Conservation (phyloP, 2,888 invertebrate species). For the Lasioglossum malachurum region DNA sequence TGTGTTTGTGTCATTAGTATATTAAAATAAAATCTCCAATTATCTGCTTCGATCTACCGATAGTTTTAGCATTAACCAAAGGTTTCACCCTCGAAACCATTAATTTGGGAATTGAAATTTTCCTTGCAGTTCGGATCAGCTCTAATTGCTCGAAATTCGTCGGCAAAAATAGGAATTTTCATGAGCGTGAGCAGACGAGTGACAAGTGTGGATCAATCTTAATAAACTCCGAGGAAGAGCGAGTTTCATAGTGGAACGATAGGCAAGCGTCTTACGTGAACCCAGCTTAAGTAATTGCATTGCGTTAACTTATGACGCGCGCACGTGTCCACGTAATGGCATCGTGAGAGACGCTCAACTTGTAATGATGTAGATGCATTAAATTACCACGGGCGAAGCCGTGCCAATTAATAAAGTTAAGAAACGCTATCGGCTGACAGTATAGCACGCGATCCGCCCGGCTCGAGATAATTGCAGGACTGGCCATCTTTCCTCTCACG, state of each 20-base stretch:
- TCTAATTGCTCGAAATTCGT: not conserved
- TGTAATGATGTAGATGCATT: slow-evolving; percentile 64
- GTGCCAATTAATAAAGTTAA: slow-evolving; percentile 69
- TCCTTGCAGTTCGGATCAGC: not conserved
- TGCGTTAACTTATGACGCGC: slow-evolving; percentile 19
- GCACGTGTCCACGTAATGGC: not conserved
- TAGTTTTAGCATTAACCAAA: no score
- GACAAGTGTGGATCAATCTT: slow-evolving; percentile 38
- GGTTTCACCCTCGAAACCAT: no score
- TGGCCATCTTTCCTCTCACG: slow-evolving; percentile 8
- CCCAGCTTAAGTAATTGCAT: slow-evolving; percentile 63
- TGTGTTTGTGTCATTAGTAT: no score
- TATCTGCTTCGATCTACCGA: no score
- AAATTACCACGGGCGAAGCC: slow-evolving; percentile 63
- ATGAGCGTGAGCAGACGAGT: not conserved
- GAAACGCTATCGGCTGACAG: slow-evolving; percentile 62
- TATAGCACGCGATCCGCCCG: slow-evolving; percentile 43
- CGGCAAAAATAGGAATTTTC: not conserved
- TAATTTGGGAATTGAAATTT: not conserved
- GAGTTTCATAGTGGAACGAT: slow-evolving; percentile 44
- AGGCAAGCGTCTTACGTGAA: slow-evolving; percentile 56
- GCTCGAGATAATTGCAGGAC: slow-evolving; percentile 49
- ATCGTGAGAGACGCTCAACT: slow-evolving; percentile 54
- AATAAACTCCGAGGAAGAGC: slow-evolving; percentile 36
- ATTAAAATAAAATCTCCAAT: no score